Evolutionary conservation across 1,140 invertebrate species (phyloP).

Genomic region (Lucilia cuprina): DNA sequence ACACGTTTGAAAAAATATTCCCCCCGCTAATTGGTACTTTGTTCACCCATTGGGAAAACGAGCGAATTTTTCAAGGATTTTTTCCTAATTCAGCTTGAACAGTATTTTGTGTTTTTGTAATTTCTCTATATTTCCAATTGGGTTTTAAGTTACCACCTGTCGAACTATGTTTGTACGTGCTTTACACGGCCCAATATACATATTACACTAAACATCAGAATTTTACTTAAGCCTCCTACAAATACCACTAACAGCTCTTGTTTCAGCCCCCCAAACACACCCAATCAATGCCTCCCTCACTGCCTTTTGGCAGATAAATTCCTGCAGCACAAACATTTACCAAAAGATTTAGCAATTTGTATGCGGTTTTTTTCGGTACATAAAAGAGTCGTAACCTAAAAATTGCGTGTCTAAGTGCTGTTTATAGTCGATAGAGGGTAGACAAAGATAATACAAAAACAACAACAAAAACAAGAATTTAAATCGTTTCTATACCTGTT

Average conservation of each 20-base stretch:
- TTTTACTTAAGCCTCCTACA: too few species aligned
- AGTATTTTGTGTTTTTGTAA: too few species aligned
- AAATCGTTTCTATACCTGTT: neutral
- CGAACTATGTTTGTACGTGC: neutral
- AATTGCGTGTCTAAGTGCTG: conserved; percentile 32
- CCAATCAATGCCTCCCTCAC: neutral
- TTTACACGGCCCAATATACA: neutral
- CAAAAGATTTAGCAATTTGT: neutral
- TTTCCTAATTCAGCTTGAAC: too few species aligned
- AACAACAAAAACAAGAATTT: neutral
- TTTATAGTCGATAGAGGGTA: conserved; percentile 11
- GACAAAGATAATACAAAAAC: neutral
- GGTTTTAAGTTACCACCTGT: neutral
- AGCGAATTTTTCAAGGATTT: too few species aligned
- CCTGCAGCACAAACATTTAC: neutral
- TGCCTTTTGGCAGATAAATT: neutral
- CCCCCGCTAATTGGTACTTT: neutral
- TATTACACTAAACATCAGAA: too few species aligned
- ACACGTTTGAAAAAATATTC: too few species aligned
- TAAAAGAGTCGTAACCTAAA: neutral
- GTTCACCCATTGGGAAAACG: too few species aligned
- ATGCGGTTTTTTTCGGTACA: neutral
- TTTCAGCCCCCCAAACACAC: too few species aligned
- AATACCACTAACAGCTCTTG: too few species aligned
- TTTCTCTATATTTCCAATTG: neutral